Conservation (phyloP, 2,888 invertebrate genomes). For the Drosophila anomalata region DNA sequence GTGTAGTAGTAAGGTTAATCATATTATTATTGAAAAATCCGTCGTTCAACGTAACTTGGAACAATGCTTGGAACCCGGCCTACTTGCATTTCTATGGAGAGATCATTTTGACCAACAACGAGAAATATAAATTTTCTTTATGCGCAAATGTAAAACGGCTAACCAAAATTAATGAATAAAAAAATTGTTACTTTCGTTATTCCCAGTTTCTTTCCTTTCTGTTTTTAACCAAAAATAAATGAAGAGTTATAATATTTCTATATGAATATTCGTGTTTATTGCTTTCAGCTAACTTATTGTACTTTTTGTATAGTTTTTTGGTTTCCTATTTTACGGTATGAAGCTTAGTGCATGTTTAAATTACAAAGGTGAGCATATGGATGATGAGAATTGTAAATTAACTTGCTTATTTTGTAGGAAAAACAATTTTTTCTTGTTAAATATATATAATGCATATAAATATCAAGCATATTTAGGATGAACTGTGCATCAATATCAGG, state of each 20-base stretch:
- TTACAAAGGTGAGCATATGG: slow-evolving; percentile 21
- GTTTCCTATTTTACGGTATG: slow-evolving; percentile 43
- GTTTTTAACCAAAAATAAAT: background rate
- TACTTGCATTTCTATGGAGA: background rate
- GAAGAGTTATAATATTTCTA: background rate
- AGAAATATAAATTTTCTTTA: background rate
- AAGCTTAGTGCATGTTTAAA: slow-evolving; percentile 27
- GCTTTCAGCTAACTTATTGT: slow-evolving; percentile 48
- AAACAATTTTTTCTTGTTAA: background rate
- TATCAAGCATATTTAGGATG: slow-evolving; percentile 41
- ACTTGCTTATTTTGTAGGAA: background rate
- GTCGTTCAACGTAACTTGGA: background rate
- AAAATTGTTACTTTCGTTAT: background rate
- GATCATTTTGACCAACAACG: background rate
- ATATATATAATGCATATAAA: slow-evolving; percentile 13
- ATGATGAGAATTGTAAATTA: slow-evolving; percentile 14
- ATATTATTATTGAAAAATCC: background rate
- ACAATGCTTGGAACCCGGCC: background rate
- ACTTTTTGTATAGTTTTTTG: slow-evolving; percentile 43
- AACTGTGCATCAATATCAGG: slow-evolving; percentile 52
- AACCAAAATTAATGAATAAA: background rate
- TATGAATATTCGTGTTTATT: slow-evolving; percentile 36
- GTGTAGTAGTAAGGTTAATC: background rate
- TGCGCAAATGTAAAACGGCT: background rate
- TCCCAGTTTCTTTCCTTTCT: background rate